Evolutionary conservation across 2,888 invertebrate species (phyloP), one percentile per base, ranked within the genome.

Genomic region (Keiferia lycopersicella): DNA sequence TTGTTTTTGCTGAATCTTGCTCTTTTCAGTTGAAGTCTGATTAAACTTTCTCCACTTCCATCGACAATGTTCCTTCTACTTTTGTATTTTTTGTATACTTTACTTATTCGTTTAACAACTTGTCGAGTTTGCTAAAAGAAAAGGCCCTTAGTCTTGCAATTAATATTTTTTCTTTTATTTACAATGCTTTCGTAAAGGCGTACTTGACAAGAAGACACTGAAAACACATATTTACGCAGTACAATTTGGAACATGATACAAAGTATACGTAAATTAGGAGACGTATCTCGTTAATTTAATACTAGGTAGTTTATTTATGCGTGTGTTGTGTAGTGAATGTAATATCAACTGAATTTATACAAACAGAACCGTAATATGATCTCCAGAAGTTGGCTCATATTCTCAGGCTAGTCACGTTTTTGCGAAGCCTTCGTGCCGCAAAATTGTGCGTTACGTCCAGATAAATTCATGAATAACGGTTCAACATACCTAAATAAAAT

Each of bases 1-100:
- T 64, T 62, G 39, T 48, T 64, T 53, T 58, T 62, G 62, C 64
- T 62, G 22, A 56, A 39, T 62, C 69, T 71, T 69, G 69, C 69
- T 69, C 72, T 71, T 69, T 71, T 68, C 69, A 69, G 68, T 67
- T 67, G 69, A 73, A 79, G 71, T 76, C 73, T 78, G 80, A 80
- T 78, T 77, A 80, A 79, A 82, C 76, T 80, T 82, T 81, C 74
- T 73, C 71, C 67, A 68, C 73, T 74, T 76, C 73, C 68, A 73
- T 73, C 73, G 71, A 69, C 73, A 68, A 71, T 74, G 74, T 70
- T 75, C 69, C 74, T 73, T 73, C 73, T 71, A 71, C 75, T 75
- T 75, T 72, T 73, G 71, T 65, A 68, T 68, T 78, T 61, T 48
- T 34, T 56, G 56, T 56, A 22, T 48, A n/a, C 18, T 59, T 30